Base-by-base conservation (phyloP, 2,888 invertebrate species). In the Habrosyne pyritoides region DNA sequence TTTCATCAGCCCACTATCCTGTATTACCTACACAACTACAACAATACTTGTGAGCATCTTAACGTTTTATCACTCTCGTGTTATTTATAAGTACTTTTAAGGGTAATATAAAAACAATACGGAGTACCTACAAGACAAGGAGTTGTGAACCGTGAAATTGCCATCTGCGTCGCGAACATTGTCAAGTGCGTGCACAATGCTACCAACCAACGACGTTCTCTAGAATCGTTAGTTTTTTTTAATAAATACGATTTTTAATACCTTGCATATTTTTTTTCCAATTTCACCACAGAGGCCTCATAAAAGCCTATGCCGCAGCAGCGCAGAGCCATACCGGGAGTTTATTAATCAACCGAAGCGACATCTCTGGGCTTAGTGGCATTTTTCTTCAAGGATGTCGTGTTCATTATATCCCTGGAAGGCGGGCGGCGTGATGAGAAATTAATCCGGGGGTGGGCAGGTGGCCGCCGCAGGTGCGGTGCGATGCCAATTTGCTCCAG, bases 381-480 rank as follows among this genome's bases (percentile, higher is more conserved):
- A 86, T 91, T 91, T 91, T 92, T 89, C 88, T 86, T 69, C 69
- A 76, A 82, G 84, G 81, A 83, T 81, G 80, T 81, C 79, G 72
- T 84, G 79, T 84, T 87, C 91, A 90, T 92, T 92, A 89, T 87
- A 82, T 84, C 77, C 75, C 69, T 71, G 72, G 79, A 77, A 83
- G 77, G 83, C 81, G 78, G 75, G 75, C 75, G 77, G 75, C 81
- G 84, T 91, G 90, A 91, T 91, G 89, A 91, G 91, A 89, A 89
- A 91, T 91, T 91, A 91, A 91, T 91, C 91, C 89, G 73, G 73
- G 78, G 76, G 71, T 67, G 75, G 77, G 83, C 86, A 87, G 87
- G 87, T 86, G 87, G 68, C 61, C 63, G 73, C 64, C 79, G 80
- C 89, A 88, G 89, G 86, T 88, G 90, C 72, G 66, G 65, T 64